Evolutionary conservation across 1,140 invertebrate species (phyloP), one percentile per base, ranked within the genome.

Genomic region (Homalodisca vitripennis): DNA sequence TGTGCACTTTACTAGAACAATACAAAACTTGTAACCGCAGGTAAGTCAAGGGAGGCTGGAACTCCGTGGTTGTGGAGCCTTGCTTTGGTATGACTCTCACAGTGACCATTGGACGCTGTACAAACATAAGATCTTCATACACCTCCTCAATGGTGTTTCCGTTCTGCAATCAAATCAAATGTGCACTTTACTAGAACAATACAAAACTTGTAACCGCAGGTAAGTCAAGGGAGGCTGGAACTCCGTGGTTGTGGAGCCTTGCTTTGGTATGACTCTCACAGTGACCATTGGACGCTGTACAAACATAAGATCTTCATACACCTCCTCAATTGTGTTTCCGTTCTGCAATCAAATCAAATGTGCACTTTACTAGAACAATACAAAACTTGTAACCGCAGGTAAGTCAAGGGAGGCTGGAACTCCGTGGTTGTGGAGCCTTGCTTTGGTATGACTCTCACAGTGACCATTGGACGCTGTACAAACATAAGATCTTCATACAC

Each of bases 81-180:
- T 81, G 67, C 29, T 78, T 75, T 0, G 82, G 80, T 31, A 80
- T 72, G 1, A 90, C 84, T 72, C 83, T 85, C 32, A 93, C 80
- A 67, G 85, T 85, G 65, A 93, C 78, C 24, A 92, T 82, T 6
- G 90, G 87, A 10, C 80, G 78, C 75, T 88, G 80, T 1, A 87
- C 85, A 75, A 88, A 88, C 72, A 83, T 82, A 41, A 88, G 82
- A 79, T 93, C 90, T 12, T 84, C 70, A 77, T 89, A 93, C 26
- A 81, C 79, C 1, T 79, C 83, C 14, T 79, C 81, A 77, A 87
- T 92, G 57, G 84, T 78, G 82, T 95, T 95, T 29, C 93, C 92
- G 66, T 84, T 82, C 86, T 92, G 74, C 46, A 79, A 78, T n/a
- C n/a, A n/a, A n/a, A n/a, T n/a, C n/a, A n/a, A n/a, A n/a, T n/a